Conservation (phyloP, 1,140 invertebrate genomes). For the Hylaeus volcanicus region DNA sequence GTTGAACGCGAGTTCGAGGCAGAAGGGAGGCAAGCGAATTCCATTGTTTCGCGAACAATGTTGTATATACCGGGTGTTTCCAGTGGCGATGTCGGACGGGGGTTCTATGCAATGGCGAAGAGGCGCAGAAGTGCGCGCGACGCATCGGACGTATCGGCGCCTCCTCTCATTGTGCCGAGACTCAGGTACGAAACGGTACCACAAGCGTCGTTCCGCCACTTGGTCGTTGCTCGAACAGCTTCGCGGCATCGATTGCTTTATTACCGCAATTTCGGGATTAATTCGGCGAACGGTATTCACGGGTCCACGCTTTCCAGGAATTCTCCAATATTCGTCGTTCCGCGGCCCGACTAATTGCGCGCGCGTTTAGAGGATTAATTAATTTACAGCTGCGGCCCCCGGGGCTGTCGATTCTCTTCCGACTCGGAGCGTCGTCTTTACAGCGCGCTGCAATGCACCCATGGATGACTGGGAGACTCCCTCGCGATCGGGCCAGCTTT, state of each 20-base stretch:
- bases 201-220: conserved; percentile 8
- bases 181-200: conserved; percentile 42
- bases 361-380: conserved; percentile 45
- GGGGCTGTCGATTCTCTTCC: conserved; percentile 20
- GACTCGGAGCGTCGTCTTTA: background rate
- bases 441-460: background rate
- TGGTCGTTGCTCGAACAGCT: conserved; percentile 11
- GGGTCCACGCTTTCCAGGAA: conserved; percentile 35
- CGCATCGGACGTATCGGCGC: conserved; percentile 1
- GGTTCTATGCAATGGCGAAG: background rate
- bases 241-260: conserved; percentile 48
- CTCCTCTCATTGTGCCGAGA: conserved; percentile 25
- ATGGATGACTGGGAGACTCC: too few species aligned
- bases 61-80: conserved; percentile 58
- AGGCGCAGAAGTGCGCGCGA: conserved; percentile 9
- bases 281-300: conserved; percentile 43
- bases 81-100: conserved; percentile 16
- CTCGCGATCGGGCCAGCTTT: too few species aligned
- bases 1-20: background rate
- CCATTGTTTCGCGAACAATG: conserved; percentile 69
- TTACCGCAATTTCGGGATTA: conserved; percentile 45
- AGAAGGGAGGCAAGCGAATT: conserved; percentile 6
- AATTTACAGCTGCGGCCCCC: conserved; percentile 33
- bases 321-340: conserved; percentile 45
- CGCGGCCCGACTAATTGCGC: conserved; percentile 26